These are phyloP conservation scores for Pangasianodon gigas DNA, from an alignment of 2,113 vertebrate species.

Conservation along the genomic window DNA sequence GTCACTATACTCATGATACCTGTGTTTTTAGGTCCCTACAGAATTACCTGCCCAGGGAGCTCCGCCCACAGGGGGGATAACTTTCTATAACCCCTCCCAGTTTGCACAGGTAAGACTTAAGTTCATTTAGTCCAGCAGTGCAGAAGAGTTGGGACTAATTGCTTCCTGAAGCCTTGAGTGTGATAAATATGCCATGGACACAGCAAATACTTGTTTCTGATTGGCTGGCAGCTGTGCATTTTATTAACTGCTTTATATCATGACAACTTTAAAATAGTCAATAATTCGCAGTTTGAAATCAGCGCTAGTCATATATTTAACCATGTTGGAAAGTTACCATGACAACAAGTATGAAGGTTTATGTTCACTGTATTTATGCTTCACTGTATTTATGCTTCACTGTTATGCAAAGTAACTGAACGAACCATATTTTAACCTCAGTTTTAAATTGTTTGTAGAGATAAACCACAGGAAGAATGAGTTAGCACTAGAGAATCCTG, in stretches of 20 bases:
- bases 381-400: too few species aligned
- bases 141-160: neutral
- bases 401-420: too few species aligned
- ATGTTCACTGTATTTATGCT: neutral
- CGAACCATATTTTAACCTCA: neutral
- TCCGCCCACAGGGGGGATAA: constrained; percentile 73
- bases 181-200: neutral
- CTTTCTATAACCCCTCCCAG: constrained; percentile 88
- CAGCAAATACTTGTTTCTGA: neutral
- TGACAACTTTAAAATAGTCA: neutral
- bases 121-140: neutral
- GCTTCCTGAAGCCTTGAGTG: neutral
- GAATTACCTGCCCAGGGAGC: constrained; percentile 56
- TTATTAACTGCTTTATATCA: neutral
- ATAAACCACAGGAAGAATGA: neutral
- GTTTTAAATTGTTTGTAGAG: neutral
- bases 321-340: neutral
- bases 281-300: neutral
- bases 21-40: constrained; percentile 58
- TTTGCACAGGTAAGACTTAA: constrained; percentile 82
- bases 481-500: neutral
- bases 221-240: neutral
- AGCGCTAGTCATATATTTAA: too few species aligned
- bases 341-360: neutral
- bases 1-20: constrained; percentile 32